Evolutionary conservation across 2,797 vertebrate species (phyloP), one percentile per base, ranked within the genome.

Genomic region (Dryobates pubescens): DNA sequence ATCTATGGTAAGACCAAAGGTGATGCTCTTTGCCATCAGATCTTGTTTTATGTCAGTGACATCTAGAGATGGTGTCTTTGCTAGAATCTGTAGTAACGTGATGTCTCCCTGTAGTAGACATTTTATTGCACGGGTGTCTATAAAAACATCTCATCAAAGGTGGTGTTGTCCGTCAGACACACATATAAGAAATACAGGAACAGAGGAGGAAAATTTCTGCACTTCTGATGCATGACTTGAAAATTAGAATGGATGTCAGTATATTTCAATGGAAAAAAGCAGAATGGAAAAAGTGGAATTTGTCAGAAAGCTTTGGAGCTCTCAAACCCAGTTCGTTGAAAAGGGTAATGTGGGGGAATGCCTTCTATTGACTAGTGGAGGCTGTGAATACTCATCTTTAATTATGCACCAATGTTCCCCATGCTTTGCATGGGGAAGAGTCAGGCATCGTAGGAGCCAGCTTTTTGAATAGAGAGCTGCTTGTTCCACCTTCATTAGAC

Each of bases 401-500:
- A 43, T 70, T 38, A 56, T 12, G 14, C 36, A 43, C 6, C 26
- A 24, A 3, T 34, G 64, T 64, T 93, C 19, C 8, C 23, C 15
- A 36, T 0, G 8, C 13, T 20, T 22, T 27, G 7, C 8, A 22
- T 12, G 32, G 34, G 24, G n/a, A 10, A 36, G 14, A 64, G 7
- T 22, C 1, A 9, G 6, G 8, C 26, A 53, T 36, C 56, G 38
- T 23, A 47, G n/a, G 26, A 89, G 9, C 14, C 13, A 51, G 14
- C 4, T 16, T 32, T 10, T 10, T 72, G 26, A 61, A 61, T 2
- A 3, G 13, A 9, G 9, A 79, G 26, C 49, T 54, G 8, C 17
- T 34, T 32, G 17, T 53, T 8, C 34, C 0, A 0, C n/a, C 63
- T 67, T 49, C 0, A 0, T 58, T 45, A 53, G 27, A 17, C 53